Evolutionary conservation across 2,888 invertebrate species (phyloP), one percentile per base, ranked within the genome.

Genomic region (Tricholauxania praeusta): DNA sequence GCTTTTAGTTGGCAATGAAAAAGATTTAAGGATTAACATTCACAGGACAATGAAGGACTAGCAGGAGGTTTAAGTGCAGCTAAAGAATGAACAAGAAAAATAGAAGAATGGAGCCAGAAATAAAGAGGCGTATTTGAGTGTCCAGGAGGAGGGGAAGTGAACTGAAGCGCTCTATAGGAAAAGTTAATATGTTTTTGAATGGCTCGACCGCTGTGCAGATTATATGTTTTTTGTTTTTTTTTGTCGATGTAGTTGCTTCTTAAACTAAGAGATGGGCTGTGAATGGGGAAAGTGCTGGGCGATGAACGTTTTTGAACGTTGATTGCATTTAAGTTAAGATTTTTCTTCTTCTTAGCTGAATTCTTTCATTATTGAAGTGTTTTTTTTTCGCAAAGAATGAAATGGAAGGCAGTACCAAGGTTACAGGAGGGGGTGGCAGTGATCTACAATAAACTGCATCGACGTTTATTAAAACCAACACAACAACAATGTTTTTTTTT

Each of bases 21-120:
- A 69, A 69, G 69, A 69, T 69, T 69, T 69, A 60, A 69, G 69
- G 69, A 69, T 69, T 69, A 69, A 69, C 69, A 69, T 69, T 69
- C 62, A 39, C 62, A 69, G 69, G 62, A 69, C 69, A 69, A 60
- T 69, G 57, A 57, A 67, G 55, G 47, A 57, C 55, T 57, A 10
- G 39, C 39, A 39, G 7, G 48, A 67, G 48, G 32, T 55, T 57
- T 57, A 19, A 67, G 57, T 55, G 67, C 32, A 53, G 57, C 47
- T 48, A 47, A 52, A 55, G 32, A 66, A 66, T 66, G 53, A 66
- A 53, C 53, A 39, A 39, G 39, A 39, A 47, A 32, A 32, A 10
- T 12, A 63, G 12, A 63, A 48, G 19, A n/a, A 62, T 19, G 7
- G 19, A 49, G 12, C 8, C 4, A 63, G 48, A 60, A 3, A 60